These are phyloP conservation scores for Bos taurus DNA, from an alignment of 2,113 vertebrate species.

Conservation along the genomic window ARS-UCD2.0 NC_037328.1:53129001-53129500, in stretches of 20 bases:
- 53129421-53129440: background rate
- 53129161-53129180: background rate
- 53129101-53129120: background rate
- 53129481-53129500: background rate
- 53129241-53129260: background rate
- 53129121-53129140: background rate
- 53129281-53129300: background rate
- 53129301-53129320: background rate
- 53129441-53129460: background rate
- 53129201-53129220: background rate
- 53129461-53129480: background rate
- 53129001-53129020: background rate
- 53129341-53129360: background rate
- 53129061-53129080: background rate
- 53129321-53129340: background rate
- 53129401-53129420: background rate
- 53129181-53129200: background rate
- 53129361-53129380: background rate
- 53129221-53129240: background rate
- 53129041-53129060: slow-evolving; percentile 1
- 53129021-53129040: background rate
- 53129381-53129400: background rate
- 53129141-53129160: background rate
- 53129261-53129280: background rate
- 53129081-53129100: background rate